Conservation (phyloP, 2,797 vertebrate species). For the Xiphorhynchus erythropygius region DNA sequence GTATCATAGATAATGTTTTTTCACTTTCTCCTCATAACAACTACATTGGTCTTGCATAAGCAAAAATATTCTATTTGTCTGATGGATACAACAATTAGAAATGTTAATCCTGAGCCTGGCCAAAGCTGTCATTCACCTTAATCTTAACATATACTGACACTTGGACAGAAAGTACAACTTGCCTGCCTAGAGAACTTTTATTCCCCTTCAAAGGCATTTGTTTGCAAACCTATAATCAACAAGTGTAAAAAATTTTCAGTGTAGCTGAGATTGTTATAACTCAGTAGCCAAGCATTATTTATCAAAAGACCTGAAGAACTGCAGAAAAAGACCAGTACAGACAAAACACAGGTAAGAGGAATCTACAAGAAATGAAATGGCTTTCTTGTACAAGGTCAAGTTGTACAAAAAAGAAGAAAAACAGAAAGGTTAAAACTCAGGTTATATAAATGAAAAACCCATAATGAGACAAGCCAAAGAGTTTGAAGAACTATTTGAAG, state of each 20-base stretch:
- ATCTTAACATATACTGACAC: neutral
- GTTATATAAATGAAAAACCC: neutral
- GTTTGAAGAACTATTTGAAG: neutral
- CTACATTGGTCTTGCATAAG: neutral
- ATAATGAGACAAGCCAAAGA: neutral
- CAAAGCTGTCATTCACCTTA: neutral
- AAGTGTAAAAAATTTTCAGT: neutral
- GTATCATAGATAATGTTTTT: neutral
- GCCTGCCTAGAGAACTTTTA: neutral
- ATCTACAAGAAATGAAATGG: neutral
- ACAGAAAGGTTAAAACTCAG: neutral
- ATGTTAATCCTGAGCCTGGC: neutral
- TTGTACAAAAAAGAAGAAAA: neutral
- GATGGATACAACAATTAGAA: neutral
- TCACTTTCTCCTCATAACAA: neutral
- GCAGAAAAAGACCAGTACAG: neutral
- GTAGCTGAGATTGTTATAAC: neutral
- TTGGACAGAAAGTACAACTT: neutral
- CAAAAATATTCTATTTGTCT: neutral
- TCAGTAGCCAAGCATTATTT: neutral
- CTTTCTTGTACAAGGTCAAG: neutral
- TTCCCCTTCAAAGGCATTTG: neutral
- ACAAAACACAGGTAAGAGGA: neutral
- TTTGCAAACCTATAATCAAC: neutral
- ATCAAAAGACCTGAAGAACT: neutral